Conservation (phyloP, 2,888 invertebrate species). For the Cosmopolites sordidus region DNA sequence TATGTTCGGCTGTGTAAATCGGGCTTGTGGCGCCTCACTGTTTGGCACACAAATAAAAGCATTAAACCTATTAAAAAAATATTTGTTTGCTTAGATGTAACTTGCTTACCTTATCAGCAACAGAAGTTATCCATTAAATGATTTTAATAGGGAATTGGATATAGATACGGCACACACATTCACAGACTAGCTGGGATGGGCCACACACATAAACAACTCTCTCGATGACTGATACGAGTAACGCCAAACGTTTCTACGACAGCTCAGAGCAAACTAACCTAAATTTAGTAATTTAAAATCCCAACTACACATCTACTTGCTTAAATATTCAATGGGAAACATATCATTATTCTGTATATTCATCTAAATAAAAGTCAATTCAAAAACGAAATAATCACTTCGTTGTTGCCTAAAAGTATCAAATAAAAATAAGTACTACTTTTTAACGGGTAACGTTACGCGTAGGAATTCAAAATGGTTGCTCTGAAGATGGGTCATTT, state of each 20-base stretch:
- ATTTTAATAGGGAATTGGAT: conserved; percentile 37
- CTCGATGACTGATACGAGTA: conserved; percentile 25
- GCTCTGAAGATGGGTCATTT: conserved; percentile 27
- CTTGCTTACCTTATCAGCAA: conserved; percentile 45
- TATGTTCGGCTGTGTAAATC: conserved; percentile 21
- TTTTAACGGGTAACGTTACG: conserved; percentile 2
- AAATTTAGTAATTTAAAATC: conserved; percentile 18
- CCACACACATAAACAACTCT: conserved; percentile 49
- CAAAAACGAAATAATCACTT: no score
- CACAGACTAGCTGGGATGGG: conserved; percentile 51
- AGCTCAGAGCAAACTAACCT: conserved; percentile 31
- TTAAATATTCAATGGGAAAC: no score
- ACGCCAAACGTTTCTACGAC: conserved; percentile 23
- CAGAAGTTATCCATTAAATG: conserved; percentile 45
- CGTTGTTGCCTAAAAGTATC: no score
- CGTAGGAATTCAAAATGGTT: conserved; percentile 21
- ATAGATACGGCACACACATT: conserved; percentile 49
- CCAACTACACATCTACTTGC: no score
- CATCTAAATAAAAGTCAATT: no score
- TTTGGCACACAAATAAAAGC: background rate
- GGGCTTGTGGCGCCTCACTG: conserved; percentile 16
- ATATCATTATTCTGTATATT: no score
- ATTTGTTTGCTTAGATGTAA: background rate
- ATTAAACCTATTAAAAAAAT: background rate
- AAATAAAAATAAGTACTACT: conserved; percentile 9